Evolutionary conservation across 2,113 vertebrate genomes (phyloP).

Genomic region (Microtus oregoni): DNA sequence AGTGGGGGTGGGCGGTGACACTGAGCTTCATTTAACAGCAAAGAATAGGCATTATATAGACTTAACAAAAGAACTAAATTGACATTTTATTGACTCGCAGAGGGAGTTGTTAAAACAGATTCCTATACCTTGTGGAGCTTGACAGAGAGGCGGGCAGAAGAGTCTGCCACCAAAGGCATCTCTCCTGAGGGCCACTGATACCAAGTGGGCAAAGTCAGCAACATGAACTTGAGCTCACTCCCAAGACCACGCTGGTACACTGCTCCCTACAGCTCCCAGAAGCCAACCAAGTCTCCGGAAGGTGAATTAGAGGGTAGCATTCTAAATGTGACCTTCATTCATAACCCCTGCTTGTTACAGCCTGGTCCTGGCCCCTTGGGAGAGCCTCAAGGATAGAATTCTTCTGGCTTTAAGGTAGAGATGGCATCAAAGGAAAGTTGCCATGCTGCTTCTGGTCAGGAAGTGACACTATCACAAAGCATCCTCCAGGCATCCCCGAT

Average conservation of each 20-base stretch:
- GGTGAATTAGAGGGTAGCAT: not conserved
- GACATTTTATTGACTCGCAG: constrained; percentile 82
- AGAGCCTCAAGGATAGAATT: not conserved
- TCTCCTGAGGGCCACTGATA: constrained; percentile 46
- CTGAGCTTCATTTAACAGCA: constrained; percentile 70
- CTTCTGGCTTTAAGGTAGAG: not conserved
- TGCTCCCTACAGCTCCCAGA: not conserved
- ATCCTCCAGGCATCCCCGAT: not conserved
- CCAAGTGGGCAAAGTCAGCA: constrained; percentile 48
- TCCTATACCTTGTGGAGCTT: constrained; percentile 73
- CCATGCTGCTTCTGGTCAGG: not conserved
- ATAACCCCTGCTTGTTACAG: not conserved
- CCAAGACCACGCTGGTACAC: not conserved
- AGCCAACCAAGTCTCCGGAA: not conserved
- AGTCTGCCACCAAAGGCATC: constrained; percentile 64
- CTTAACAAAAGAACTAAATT: constrained; percentile 83
- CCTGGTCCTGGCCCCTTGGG: not conserved
- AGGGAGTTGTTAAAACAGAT: constrained; percentile 83
- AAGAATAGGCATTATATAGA: constrained; percentile 77
- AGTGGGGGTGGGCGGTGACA: not conserved
- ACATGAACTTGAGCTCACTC: not conserved
- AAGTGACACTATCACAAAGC: not conserved
- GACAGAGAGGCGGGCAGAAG: constrained; percentile 49
- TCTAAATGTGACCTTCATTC: not conserved
- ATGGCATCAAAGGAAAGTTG: not conserved